Percentiles rank a stretch among this genome's conserved stretches.
These are phyloP conservation scores for Tillus elongatus DNA, from an alignment of 2,888 invertebrate genomes.

Conservation along the genomic window DNA sequence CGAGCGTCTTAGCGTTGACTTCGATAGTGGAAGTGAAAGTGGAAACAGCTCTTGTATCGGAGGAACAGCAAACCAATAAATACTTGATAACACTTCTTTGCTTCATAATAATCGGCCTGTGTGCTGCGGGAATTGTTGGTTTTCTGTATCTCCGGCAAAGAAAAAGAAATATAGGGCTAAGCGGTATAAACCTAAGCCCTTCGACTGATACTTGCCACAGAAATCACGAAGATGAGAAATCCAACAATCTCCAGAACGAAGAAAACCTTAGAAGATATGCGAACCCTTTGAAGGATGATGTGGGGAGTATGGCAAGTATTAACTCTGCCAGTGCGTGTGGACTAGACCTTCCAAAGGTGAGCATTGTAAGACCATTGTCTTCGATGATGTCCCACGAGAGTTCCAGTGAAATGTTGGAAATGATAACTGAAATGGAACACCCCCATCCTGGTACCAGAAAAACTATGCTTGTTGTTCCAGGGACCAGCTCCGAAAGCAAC, in stretches of 20 bases:
- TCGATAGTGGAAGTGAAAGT: constrained; percentile 70
- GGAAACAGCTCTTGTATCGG: constrained; percentile 58
- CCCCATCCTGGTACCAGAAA: constrained; percentile 39
- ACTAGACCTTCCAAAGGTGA: constrained; percentile 42
- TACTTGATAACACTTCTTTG: constrained; percentile 43
- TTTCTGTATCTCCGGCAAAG: constrained; percentile 50
- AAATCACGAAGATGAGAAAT: constrained; percentile 75
- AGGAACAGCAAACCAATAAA: constrained; percentile 45
- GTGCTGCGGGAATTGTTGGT: constrained; percentile 39
- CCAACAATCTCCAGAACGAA: constrained; percentile 85
- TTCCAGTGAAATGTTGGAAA: constrained; percentile 52
- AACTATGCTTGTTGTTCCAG: constrained; percentile 42
- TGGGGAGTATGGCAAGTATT: constrained; percentile 35
- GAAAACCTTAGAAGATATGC: constrained; percentile 68
- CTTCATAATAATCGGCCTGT: constrained; percentile 39
- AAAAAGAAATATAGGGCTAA: constrained; percentile 44
- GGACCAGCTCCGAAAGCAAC: constrained; percentile 36
- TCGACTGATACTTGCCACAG: constrained; percentile 52
- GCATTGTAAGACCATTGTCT: constrained; percentile 40
- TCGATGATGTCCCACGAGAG: constrained; percentile 41
- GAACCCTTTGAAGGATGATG: constrained; percentile 43
- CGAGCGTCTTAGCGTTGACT: constrained; percentile 53
- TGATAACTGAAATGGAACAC: constrained; percentile 50
- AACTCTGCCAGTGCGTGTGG: constrained; percentile 33
- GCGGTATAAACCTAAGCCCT: constrained; percentile 47